These are phyloP conservation scores for Peromyscus attwateri DNA, from an alignment of 2,797 vertebrate genomes.

Conservation along the genomic window DNA sequence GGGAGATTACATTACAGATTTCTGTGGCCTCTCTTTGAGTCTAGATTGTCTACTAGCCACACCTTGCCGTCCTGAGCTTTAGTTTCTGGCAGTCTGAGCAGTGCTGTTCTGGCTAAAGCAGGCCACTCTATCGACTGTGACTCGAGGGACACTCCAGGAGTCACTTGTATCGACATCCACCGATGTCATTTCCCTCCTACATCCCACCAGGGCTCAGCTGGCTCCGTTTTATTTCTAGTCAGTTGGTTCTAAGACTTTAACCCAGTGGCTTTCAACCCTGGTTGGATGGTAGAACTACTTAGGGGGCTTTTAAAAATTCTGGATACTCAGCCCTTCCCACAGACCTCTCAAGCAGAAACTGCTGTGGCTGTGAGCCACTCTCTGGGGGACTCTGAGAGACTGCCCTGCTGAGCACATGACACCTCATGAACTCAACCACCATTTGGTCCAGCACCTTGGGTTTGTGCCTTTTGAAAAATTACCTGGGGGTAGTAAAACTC, in stretches of 20 bases:
- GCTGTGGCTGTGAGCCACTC: not conserved
- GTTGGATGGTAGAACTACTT: not conserved
- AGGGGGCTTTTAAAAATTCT: not conserved
- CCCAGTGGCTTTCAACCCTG: not conserved
- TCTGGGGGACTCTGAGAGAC: not conserved
- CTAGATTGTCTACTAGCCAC: not conserved
- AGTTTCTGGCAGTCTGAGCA: not conserved
- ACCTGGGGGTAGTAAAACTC: not conserved
- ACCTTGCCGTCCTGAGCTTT: not conserved
- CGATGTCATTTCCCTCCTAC: not conserved
- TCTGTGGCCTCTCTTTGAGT: not conserved
- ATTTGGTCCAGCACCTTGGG: not conserved
- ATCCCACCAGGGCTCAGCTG: not conserved
- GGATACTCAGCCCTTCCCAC: not conserved
- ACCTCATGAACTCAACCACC: not conserved
- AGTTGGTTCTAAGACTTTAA: slow-evolving; percentile 29
- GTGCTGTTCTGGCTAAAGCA: not conserved
- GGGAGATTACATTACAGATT: not conserved
- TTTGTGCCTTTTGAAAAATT: slow-evolving; percentile 45
- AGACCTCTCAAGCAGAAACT: not conserved
- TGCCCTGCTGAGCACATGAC: not conserved
- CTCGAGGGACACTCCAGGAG: not conserved
- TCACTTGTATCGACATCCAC: not conserved
- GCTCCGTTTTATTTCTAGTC: not conserved
- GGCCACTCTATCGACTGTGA: no score